A percentile compares a stretch with the other conserved stretches of the same genome.
Evolutionary conservation across 2,888 invertebrate genomes (phyloP).

Genomic region (Bombyx huttoni): DNA sequence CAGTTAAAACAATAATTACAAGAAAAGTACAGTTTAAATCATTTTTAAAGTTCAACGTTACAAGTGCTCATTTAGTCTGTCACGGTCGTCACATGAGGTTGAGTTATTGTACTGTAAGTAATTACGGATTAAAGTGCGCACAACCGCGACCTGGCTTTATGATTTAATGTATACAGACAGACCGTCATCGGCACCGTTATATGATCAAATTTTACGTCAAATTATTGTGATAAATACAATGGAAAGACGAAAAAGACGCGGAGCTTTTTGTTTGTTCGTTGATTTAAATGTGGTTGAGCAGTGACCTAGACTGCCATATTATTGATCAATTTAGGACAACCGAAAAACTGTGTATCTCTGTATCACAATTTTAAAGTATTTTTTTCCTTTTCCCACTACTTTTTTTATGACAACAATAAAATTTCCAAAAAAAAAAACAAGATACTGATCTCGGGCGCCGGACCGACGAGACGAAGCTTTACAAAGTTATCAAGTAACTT

Average conservation of each 20-base stretch:
- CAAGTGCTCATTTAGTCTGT: background rate
- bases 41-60: background rate
- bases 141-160: conserved; percentile 32
- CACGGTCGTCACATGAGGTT: background rate
- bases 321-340: too few species aligned
- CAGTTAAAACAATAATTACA: background rate
- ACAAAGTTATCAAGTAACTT: too few species aligned
- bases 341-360: too few species aligned
- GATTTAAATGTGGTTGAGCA: background rate
- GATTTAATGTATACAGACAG: conserved; percentile 41
- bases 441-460: conserved; percentile 9
- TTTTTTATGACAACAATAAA: background rate
- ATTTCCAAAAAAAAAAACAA: conserved; percentile 8
- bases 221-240: background rate
- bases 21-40: background rate
- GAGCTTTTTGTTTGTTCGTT: background rate
- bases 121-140: conserved; percentile 31
- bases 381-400: background rate
- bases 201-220: conserved; percentile 26
- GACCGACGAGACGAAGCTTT: conserved; percentile 3
- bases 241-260: background rate
- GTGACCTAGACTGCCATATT: too few species aligned
- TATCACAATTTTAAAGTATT: too few species aligned
- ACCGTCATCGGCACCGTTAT: conserved; percentile 43
- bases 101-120: conserved; percentile 37